Percentiles rank a stretch among this genome's conserved stretches.
Conservation (phyloP, 2,797 vertebrate species). For the Morus bassanus region DNA sequence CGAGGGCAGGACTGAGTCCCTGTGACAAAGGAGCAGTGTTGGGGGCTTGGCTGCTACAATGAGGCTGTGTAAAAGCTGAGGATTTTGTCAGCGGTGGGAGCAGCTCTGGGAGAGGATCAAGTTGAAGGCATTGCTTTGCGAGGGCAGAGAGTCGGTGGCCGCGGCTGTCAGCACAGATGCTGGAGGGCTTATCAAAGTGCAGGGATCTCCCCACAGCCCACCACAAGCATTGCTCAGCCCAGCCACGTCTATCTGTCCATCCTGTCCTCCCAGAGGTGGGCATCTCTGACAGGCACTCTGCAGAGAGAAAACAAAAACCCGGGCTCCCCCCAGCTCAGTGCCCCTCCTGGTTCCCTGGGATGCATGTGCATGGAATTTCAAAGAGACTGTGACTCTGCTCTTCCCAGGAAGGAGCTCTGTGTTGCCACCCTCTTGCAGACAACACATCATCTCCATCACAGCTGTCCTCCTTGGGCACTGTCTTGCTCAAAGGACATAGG, state of each 20-base stretch:
- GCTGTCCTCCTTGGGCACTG: neutral
- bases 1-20: accelerated
- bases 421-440: neutral
- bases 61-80: neutral
- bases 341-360: neutral
- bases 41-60: neutral
- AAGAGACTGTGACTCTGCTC: neutral
- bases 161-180: neutral
- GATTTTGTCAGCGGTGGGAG: neutral
- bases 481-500: neutral
- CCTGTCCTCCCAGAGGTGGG: neutral
- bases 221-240: neutral
- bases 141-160: neutral
- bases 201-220: neutral
- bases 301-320: neutral
- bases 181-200: neutral
- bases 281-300: neutral
- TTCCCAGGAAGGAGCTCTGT: neutral
- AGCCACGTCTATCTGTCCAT: constrained; percentile 26
- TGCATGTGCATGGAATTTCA: neutral
- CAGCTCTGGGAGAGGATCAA: neutral
- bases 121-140: neutral
- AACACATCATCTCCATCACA: accelerated
- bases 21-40: accelerated
- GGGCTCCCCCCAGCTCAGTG: neutral